These are phyloP conservation scores for Neoseiulus cucumeris DNA, from an alignment of 1,140 invertebrate genomes.

Conservation along the genomic window DNA sequence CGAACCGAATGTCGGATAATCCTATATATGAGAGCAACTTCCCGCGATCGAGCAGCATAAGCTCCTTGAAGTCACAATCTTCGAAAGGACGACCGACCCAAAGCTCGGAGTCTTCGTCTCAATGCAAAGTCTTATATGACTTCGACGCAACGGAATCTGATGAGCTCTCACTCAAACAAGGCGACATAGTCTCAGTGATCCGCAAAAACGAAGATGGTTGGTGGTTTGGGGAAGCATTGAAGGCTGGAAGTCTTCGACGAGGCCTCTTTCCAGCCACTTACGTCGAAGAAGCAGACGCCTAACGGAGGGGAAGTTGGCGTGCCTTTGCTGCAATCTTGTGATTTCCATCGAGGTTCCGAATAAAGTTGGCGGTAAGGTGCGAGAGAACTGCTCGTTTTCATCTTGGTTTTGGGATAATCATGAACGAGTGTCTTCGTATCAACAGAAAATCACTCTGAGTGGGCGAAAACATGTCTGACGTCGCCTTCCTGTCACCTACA, in stretches of 20 bases:
- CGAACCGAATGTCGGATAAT: background rate
- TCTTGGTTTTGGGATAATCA: no score
- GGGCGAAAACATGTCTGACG: no score
- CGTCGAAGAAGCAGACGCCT: background rate
- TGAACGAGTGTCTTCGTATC: no score
- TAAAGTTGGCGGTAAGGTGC: no score
- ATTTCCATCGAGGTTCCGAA: no score
- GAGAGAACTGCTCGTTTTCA: no score
- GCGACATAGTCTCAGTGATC: constrained; percentile 25
- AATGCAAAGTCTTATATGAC: constrained; percentile 62
- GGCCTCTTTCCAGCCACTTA: background rate
- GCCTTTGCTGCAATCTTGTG: no score
- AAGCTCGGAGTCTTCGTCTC: constrained; percentile 30
- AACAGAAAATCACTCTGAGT: no score
- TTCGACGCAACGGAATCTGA: constrained; percentile 69
- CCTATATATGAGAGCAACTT: constrained; percentile 4
- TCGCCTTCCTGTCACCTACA: no score
- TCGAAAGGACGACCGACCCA: constrained; percentile 26
- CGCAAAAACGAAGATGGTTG: background rate
- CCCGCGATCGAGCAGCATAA: background rate
- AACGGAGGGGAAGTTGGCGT: background rate
- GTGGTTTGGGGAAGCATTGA: background rate
- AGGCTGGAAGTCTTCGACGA: background rate
- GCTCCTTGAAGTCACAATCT: constrained; percentile 13
- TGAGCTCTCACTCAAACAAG: constrained; percentile 59